Conservation (phyloP, 2,113 vertebrate species). For the Tetrao urogallus region DNA sequence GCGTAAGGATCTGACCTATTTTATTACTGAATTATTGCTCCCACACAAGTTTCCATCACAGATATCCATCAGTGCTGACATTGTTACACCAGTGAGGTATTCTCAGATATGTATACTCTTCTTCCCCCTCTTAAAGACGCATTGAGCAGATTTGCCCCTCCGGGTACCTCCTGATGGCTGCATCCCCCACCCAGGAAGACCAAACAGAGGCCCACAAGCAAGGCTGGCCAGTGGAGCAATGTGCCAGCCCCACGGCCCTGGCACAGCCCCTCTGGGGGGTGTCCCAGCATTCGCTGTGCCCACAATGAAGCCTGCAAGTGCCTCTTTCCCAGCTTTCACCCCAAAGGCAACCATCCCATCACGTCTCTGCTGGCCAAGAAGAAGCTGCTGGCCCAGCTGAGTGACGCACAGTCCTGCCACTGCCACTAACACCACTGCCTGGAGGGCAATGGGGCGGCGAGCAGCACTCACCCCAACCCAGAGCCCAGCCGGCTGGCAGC, state of each 20-base stretch:
- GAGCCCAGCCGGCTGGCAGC: not conserved
- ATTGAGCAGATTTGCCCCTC: constrained; percentile 40
- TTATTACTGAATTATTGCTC: constrained; percentile 70
- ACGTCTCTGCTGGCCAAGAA: constrained; percentile 96
- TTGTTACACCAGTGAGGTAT: constrained; percentile 60
- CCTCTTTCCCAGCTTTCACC: constrained; percentile 72
- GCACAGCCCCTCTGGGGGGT: not conserved
- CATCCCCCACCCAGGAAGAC: not conserved
- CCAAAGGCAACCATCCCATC: constrained; percentile 79
- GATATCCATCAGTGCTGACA: constrained; percentile 63
- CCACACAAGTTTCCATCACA: constrained; percentile 68
- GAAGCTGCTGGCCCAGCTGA: constrained; percentile 88
- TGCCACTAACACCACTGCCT: constrained; percentile 50
- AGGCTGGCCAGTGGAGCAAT: not conserved
- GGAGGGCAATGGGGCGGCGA: not conserved
- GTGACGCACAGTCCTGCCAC: constrained; percentile 68
- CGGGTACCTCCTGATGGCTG: no score
- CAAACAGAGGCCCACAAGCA: accelerated
- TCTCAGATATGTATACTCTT: constrained; percentile 49
- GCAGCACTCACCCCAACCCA: not conserved
- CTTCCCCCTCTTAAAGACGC: constrained; percentile 51
- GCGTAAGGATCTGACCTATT: constrained; percentile 71
- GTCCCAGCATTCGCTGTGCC: not conserved
- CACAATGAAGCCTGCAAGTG: constrained; percentile 73
- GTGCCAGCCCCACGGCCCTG: not conserved